Evolutionary conservation across 2,888 invertebrate genomes (phyloP), one percentile per base, ranked within the genome.

Genomic region (Koerneria pararmatus): DNA sequence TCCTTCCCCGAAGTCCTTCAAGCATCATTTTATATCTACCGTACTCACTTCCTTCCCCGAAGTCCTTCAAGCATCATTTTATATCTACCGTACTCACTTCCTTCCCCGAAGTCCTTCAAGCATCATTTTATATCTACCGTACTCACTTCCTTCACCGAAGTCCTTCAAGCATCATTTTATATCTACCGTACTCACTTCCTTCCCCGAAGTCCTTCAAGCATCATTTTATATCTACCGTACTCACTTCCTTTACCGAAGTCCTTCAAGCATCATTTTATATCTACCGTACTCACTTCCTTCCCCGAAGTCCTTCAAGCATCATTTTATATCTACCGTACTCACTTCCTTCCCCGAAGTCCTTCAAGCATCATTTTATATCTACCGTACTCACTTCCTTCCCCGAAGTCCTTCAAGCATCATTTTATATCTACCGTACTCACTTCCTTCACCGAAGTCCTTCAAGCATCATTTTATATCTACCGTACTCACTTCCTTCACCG

Each of bases 361-460:
- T 41, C 19, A 15, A 15, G 11, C 8, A 41, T 41, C 41, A 41
- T 15, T 41, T 41, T 8, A 41, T 22, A n/a, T 53, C 73, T 69
- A 34, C 83, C 82, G 68, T 76, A 81, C 57, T 79, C 83, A n/a
- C 74, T 73, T 2, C 81, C 82, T 49, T 76, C 82, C n/a, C 83
- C 82, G 66, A 69, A 11, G 15, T 51, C 8, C 19, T 15, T 41
- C 19, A 15, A 15, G 11, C 8, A 41, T 41, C 41, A 41, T 15
- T 41, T 41, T 8, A 41, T 22, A n/a, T 53, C 73, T 69, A 34
- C 83, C 82, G 68, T 76, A 81, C 57, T 79, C 83, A n/a, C 74
- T 73, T 2, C 81, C 82, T 49, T 76, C 82, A n/a, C 83, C 82
- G 66, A 69, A 11, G 15, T 51, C 8, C 19, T 15, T 41, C 19